Conservation (phyloP, 2,113 vertebrate species). For the Rostratula benghalensis region DNA sequence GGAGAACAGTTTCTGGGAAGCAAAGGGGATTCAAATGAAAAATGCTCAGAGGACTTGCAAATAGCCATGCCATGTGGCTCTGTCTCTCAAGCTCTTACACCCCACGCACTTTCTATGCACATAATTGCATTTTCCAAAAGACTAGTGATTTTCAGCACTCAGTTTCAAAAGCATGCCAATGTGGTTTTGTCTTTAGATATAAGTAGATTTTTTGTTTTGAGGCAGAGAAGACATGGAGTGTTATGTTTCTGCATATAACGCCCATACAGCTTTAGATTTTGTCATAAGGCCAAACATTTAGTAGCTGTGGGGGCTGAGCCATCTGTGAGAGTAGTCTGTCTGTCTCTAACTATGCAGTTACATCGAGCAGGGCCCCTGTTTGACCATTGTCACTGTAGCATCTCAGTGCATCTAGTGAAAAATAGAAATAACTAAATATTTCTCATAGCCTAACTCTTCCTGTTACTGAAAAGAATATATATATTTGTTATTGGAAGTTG, state of each 20-base stretch:
- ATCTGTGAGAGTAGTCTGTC: not conserved
- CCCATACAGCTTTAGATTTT: not conserved
- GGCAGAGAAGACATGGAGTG: not conserved
- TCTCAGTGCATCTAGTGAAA: not conserved
- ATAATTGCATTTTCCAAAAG: constrained; percentile 38
- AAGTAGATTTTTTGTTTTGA: constrained; percentile 30
- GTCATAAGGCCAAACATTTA: not conserved
- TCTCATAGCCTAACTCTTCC: not conserved
- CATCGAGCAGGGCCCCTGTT: not conserved
- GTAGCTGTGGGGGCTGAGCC: not conserved
- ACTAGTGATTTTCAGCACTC: not conserved
- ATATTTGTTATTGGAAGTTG: not conserved
- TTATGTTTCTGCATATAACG: not conserved
- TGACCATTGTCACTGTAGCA: not conserved
- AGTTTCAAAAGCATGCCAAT: not conserved
- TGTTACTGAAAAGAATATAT: not conserved
- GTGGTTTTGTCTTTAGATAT: not conserved
- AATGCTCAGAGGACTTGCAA: not conserved
- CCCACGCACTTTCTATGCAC: not conserved
- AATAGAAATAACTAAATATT: not conserved
- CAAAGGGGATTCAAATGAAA: not conserved
- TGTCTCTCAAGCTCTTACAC: constrained; percentile 34
- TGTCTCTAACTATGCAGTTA: not conserved
- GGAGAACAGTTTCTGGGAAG: not conserved
- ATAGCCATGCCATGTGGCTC: constrained; percentile 10